Evolutionary conservation across 2,888 invertebrate genomes (phyloP).

Genomic region (Melitaea athalia): DNA sequence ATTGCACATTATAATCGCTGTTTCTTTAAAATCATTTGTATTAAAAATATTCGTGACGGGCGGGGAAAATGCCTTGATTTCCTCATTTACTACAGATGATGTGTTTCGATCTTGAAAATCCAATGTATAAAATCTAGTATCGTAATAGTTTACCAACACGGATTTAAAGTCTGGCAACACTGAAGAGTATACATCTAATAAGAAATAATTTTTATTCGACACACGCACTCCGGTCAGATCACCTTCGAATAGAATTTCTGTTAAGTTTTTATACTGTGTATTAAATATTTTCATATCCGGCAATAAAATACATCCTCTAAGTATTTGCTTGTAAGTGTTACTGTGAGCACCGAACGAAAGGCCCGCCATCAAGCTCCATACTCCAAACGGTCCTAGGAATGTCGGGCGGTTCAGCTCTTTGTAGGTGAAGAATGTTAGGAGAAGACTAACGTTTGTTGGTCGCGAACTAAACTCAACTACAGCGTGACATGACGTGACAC

Average conservation of each 20-base stretch:
- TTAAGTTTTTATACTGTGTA: slow-evolving; percentile 11
- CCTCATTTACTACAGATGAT: slow-evolving; percentile 63
- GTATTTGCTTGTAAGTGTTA: slow-evolving; percentile 46
- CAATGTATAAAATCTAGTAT: slow-evolving; percentile 53
- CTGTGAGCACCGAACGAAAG: slow-evolving; percentile 66
- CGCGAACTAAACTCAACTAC: slow-evolving; percentile 61
- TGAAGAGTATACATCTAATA: slow-evolving; percentile 53
- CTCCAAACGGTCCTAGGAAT: slow-evolving; percentile 74
- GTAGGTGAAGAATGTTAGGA: slow-evolving; percentile 64
- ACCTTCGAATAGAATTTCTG: background rate
- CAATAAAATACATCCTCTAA: slow-evolving; percentile 8
- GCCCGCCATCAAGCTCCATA: slow-evolving; percentile 74
- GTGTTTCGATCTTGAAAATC: slow-evolving; percentile 65
- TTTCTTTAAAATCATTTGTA: slow-evolving; percentile 78
- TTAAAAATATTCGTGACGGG: slow-evolving; percentile 47
- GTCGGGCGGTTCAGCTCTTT: slow-evolving; percentile 63
- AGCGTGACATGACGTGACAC: background rate
- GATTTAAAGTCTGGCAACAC: slow-evolving; percentile 55
- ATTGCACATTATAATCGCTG: slow-evolving; percentile 83
- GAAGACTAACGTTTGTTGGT: slow-evolving; percentile 70
- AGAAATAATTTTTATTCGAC: slow-evolving; percentile 57
- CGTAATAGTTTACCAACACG: slow-evolving; percentile 59
- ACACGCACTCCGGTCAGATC: background rate
- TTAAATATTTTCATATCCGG: slow-evolving; percentile 7
- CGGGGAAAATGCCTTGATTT: slow-evolving; percentile 40